Base-by-base conservation (phyloP, 2,113 vertebrate genomes). In the Phycodurus eques region DNA sequence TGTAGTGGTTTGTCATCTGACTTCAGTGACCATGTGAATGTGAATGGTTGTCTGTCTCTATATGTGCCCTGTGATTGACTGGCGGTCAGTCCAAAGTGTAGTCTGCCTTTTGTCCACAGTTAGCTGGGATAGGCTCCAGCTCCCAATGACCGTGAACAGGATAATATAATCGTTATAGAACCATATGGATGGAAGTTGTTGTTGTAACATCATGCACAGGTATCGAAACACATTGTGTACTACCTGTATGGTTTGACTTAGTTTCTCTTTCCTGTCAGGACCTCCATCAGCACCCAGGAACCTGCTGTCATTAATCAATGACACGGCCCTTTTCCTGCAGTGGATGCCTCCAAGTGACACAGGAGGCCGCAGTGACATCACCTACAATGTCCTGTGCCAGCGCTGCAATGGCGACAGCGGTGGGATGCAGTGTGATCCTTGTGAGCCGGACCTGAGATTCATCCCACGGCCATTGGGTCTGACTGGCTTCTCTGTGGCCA, bases 311-410 rank as follows among this genome's bases (percentile, higher is more conserved):
- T 92, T 96, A 88, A 95, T 99, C 89, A 99, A 99, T 2, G 97
- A 99, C 85, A 98, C 96, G 0, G 94, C 98, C 2, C 94, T 99
- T 57, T 94, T 96, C 91, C 87, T 99, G 88, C 95, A 98, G 83
- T 99, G 98, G 98, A 95, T 94, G 85, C 95, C 97, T 67, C 97
- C 98, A 0, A 93, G 92, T 9, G 97, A 99, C 80, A 95, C 92
- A 0, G 98, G 98, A 1, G 98, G 98, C 20, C 93, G 98, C 76
- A 96, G 95, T 83, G 98, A 99, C 66, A 88, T 99, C 61, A 95
- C 94, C 7, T 99, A 99, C 91, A 98, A 95, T 56, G 89, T 99
- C 3, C 84, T 95, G 78, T 99, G 98, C 49, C 94, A 96, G 91
- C 95, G 94, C 73, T 99, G 98, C 51, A 94, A 94, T 0, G 17